phyloP scores from a whole-genome alignment of 1,140 invertebrate species.

The Pogonomyrmex californicus region DNA sequence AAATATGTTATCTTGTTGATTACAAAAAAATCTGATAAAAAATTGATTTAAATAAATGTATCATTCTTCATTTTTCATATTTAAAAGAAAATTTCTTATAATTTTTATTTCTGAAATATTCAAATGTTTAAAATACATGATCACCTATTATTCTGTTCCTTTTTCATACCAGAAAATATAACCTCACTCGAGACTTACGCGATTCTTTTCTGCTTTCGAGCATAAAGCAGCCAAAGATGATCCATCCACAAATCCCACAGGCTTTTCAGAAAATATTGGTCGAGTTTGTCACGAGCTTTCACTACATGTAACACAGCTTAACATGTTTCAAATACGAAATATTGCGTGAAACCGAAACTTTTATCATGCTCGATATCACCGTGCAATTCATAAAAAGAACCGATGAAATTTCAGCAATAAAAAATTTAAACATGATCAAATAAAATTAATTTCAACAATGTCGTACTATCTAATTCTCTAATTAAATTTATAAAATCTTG shows the following conservation, averaged over 20 bases:
- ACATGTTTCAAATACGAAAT: constrained; percentile 3
- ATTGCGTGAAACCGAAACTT: neutral
- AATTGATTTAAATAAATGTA: neutral
- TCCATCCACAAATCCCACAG: constrained; percentile 64
- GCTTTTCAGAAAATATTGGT: constrained; percentile 54
- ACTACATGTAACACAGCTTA: constrained; percentile 1
- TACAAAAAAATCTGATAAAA: neutral
- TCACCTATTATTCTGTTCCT: neutral
- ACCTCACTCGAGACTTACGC: neutral
- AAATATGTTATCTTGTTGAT: neutral
- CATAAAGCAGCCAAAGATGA: constrained; percentile 68
- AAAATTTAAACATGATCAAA: neutral
- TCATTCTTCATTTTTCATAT: neutral
- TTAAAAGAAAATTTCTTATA: neutral
- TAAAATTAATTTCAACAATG: constrained; percentile 1
- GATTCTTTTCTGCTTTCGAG: constrained; percentile 28
- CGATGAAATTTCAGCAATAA: neutral
- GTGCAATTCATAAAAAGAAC: neutral
- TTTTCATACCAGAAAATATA: constrained; percentile 21
- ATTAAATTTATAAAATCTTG: neutral
- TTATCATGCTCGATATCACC: neutral
- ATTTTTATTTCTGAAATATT: neutral
- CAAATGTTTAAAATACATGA: neutral
- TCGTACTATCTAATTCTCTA: neutral
- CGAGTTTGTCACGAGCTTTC: neutral